These are phyloP conservation scores for Acromyrmex echinatior DNA, from an alignment of 1,140 invertebrate genomes.

Conservation along the genomic window DNA sequence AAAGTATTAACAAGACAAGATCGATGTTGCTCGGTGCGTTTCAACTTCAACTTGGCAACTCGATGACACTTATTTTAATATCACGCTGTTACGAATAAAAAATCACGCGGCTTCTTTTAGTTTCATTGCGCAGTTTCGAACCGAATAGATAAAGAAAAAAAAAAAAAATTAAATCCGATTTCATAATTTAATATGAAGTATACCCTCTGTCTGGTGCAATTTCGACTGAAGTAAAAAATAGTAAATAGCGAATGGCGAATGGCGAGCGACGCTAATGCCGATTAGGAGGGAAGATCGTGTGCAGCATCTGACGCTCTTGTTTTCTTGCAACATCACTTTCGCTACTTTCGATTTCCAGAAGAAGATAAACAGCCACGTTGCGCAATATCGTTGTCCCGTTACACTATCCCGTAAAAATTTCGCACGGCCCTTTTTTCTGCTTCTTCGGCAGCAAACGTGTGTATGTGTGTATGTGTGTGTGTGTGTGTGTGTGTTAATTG, in stretches of 20 bases:
- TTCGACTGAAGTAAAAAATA: constrained; percentile 33
- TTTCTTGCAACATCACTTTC: constrained; percentile 72
- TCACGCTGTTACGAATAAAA: constrained; percentile 31
- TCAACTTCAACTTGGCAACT: constrained; percentile 49
- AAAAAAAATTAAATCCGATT: background rate
- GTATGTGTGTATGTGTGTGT: background rate
- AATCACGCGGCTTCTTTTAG: constrained; percentile 10
- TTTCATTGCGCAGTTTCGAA: background rate
- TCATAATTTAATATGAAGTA: background rate
- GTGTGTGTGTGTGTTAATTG: background rate
- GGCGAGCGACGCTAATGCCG: constrained; percentile 32
- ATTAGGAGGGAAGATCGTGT: constrained; percentile 46
- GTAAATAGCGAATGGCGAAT: constrained; percentile 27
- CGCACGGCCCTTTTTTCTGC: constrained; percentile 30
- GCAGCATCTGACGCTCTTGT: constrained; percentile 51
- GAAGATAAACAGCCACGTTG: constrained; percentile 46
- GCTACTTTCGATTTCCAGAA: constrained; percentile 75
- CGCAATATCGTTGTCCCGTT: constrained; percentile 15
- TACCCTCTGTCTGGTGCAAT: background rate
- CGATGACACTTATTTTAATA: constrained; percentile 52
- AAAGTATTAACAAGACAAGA: constrained; percentile 25
- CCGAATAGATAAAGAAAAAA: background rate
- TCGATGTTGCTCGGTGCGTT: constrained; percentile 4
- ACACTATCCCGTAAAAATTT: constrained; percentile 34
- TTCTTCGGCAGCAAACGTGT: background rate